These are phyloP conservation scores for Argya squamiceps DNA, from an alignment of 2,797 vertebrate species.

Conservation along the genomic window DNA sequence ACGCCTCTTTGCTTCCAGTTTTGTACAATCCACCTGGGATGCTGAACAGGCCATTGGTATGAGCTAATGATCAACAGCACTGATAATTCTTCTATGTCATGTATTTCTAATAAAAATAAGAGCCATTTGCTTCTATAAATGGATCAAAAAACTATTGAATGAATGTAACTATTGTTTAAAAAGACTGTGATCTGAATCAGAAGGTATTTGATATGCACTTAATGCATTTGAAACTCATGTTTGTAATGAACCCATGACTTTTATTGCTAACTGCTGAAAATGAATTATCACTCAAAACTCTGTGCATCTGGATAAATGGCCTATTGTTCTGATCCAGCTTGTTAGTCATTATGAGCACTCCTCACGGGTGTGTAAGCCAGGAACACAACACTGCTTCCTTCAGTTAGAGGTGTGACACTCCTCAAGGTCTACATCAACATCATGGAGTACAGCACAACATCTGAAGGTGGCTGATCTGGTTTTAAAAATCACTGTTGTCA, in stretches of 20 bases:
- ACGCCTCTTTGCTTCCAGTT: not conserved
- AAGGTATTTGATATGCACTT: not conserved
- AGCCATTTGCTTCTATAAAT: not conserved
- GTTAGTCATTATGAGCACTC: not conserved
- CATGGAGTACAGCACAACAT: not conserved
- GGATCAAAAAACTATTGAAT: not conserved
- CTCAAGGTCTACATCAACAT: not conserved
- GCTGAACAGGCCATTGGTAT: not conserved
- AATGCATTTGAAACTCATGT: not conserved
- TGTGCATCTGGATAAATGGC: not conserved
- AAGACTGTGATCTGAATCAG: not conserved
- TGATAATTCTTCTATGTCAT: not conserved
- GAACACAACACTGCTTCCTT: not conserved
- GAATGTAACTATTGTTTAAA: not conserved
- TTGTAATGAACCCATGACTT: not conserved
- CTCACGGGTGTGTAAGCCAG: not conserved
- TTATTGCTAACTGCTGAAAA: not conserved
- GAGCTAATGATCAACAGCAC: not conserved
- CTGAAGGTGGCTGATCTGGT: not conserved
- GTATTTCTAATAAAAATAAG: not conserved
- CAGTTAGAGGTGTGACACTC: not conserved
- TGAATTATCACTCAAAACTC: not conserved
- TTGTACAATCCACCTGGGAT: not conserved
- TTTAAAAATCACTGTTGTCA: not conserved
- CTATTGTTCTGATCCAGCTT: not conserved